A percentile compares a stretch with the other conserved stretches of the same genome.
These are phyloP conservation scores for Grammatotria lemairii DNA, from an alignment of 2,113 vertebrate species.

Conservation along the genomic window DNA sequence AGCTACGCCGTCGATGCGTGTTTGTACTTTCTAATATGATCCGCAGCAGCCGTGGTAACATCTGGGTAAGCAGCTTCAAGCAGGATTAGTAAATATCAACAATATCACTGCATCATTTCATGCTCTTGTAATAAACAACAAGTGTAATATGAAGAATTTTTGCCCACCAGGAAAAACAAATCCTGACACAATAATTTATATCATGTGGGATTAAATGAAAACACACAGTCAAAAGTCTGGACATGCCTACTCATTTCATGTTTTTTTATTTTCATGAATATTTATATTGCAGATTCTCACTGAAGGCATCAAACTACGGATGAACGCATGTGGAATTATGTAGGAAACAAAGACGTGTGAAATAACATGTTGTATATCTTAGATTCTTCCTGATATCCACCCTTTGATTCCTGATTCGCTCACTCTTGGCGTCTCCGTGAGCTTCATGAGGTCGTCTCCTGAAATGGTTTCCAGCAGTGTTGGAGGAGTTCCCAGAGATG, in stretches of 20 bases:
- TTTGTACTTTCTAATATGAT: background rate
- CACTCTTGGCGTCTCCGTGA: background rate
- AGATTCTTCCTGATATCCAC: background rate
- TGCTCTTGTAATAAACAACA: background rate
- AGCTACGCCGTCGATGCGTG: background rate
- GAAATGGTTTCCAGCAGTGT: background rate
- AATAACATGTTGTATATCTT: background rate
- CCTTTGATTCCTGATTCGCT: background rate
- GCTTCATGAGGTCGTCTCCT: background rate
- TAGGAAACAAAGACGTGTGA: background rate
- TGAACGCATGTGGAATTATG: fast-evolving
- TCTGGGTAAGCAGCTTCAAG: background rate
- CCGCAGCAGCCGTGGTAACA: background rate
- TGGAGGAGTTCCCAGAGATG: background rate
- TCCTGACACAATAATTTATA: background rate
- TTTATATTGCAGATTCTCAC: background rate
- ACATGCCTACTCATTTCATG: background rate
- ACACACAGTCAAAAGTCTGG: fast-evolving
- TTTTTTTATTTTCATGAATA: background rate
- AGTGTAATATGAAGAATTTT: background rate
- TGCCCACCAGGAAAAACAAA: background rate
- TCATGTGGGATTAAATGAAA: background rate
- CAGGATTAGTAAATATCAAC: background rate
- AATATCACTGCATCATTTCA: background rate
- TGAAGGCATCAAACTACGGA: background rate